phyloP scores from a whole-genome alignment of 2,113 vertebrate genomes.

The Eleginops maclovinus region DNA sequence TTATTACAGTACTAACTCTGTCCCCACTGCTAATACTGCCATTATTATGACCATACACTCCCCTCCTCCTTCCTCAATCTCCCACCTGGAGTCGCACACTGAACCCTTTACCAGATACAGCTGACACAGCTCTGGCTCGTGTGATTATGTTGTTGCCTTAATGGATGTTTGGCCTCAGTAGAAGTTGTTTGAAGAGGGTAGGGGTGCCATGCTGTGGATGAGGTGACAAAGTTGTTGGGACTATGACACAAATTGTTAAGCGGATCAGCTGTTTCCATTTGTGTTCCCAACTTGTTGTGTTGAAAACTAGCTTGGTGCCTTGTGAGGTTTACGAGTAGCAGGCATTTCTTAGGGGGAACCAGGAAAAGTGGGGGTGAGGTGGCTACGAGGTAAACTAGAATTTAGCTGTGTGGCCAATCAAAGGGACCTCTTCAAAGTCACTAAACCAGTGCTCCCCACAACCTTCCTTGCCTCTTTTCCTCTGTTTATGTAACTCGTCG shows the following conservation, averaged over 20 bases:
- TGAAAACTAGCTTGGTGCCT: conserved; percentile 40
- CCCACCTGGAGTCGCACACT: conserved; percentile 57
- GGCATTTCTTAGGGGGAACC: conserved; percentile 15
- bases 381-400: conserved; percentile 60
- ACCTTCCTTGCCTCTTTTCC: conserved; percentile 51
- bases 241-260: conserved; percentile 39
- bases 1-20: conserved; percentile 71
- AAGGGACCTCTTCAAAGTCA: conserved; percentile 79
- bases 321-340: conserved; percentile 40
- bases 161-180: conserved; percentile 49
- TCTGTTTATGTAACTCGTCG: conserved; percentile 64
- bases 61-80: conserved; percentile 30
- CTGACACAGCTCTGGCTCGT: conserved; percentile 53
- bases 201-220: conserved; percentile 5
- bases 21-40: conserved; percentile 63
- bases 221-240: conserved; percentile 39
- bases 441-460: conserved; percentile 48
- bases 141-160: conserved; percentile 19
- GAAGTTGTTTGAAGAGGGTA: conserved; percentile 43
- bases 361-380: conserved; percentile 30
- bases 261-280: conserved; percentile 38
- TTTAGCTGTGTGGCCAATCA: conserved; percentile 72
- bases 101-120: conserved; percentile 55
- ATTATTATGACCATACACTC: conserved; percentile 61
- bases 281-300: conserved; percentile 33